Evolutionary conservation across 1,140 invertebrate genomes (phyloP), one percentile per base, ranked within the genome.

Genomic region (Calliphora vicina): DNA sequence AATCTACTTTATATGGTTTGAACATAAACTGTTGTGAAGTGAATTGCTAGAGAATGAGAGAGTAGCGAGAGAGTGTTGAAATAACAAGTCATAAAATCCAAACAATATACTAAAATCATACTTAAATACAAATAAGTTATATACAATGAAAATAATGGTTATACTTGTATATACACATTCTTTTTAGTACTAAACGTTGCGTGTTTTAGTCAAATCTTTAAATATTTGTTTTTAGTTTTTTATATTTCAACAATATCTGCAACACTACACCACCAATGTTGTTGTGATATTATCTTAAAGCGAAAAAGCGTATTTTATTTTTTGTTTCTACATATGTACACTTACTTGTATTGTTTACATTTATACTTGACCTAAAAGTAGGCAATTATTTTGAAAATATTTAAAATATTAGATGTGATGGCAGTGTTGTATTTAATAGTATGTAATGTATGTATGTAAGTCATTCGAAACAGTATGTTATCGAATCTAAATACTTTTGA

Each of bases 281-380:
- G 9, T 57, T 17, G 61, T 67, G 61, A 20, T 23, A 23, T 12
- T 13, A 50, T 50, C 45, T 50, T 12, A 17, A 50, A 35, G 35
- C 35, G 35, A 50, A 50, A 50, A 50, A 50, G 3, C 17, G 45
- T 67, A n/a, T n/a, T n/a, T n/a, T n/a, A n/a, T n/a, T n/a, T n/a
- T n/a, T n/a, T n/a, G n/a, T n/a, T n/a, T n/a, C n/a, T n/a, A n/a
- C n/a, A n/a, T n/a, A n/a, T n/a, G n/a, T n/a, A n/a, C 25, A 6
- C 20, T 23, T 67, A 23, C 9, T 67, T 23, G 25, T 23, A 67
- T 67, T 23, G 20, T 67, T 67, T 67, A 67, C 20, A 20, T 20
- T 67, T 67, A 67, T 67, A 67, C 61, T 67, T 67, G 61, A 67
- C 61, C 61, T 23, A 67, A 67, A 67, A 67, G 61, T 23, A 67